Base-by-base conservation (phyloP, 2,113 vertebrate species). In the Phrynocephalus versicolor region DNA sequence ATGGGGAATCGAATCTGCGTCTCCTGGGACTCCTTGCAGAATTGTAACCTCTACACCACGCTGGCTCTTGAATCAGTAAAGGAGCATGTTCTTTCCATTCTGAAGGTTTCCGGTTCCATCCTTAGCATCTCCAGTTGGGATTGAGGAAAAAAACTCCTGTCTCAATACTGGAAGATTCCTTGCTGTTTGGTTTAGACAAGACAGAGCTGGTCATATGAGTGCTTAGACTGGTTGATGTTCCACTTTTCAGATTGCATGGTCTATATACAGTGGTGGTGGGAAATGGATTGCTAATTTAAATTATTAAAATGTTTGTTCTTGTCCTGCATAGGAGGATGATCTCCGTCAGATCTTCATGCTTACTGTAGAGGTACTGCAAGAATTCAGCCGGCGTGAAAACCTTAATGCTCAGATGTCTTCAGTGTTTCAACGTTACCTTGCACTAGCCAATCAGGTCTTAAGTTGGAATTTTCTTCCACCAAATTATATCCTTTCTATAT, bases 401-500 rank as follows among this genome's bases (percentile, higher is more conserved):
- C 97, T 99, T 89, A 99, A 89, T 69, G 98, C 98, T 84, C 98
- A 99, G 94, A 98, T 99, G 98, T 99, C 99, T 58, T 99, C 97
- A 0, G 98, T 99, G 87, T 99, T 99, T 96, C 99, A 99, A 95
- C 98, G 98, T 74, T 99, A 99, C 91, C 96, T 99, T 94, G 96
- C 98, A 90, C 97, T 99, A 78, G 98, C 99, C 94, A 99, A 99
- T 95, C 98, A 99, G 93, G 98, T 99, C 90, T 97, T 99, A 95
- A 99, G 99, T 95, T 99, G 99, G 99, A 99, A 99, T 95, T 99
- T 99, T 93, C 96, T 99, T 93, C 99, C 99, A 89, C 98, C 98
- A 79, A 99, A 99, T 96, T 95, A 99, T 99, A 99, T 99, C 98
- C 98, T 99, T 96, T 35, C 51, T 37, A 67, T 18, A 73, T 39